Conservation (phyloP, 2,888 invertebrate genomes). For the Ormyrus rosae region DNA sequence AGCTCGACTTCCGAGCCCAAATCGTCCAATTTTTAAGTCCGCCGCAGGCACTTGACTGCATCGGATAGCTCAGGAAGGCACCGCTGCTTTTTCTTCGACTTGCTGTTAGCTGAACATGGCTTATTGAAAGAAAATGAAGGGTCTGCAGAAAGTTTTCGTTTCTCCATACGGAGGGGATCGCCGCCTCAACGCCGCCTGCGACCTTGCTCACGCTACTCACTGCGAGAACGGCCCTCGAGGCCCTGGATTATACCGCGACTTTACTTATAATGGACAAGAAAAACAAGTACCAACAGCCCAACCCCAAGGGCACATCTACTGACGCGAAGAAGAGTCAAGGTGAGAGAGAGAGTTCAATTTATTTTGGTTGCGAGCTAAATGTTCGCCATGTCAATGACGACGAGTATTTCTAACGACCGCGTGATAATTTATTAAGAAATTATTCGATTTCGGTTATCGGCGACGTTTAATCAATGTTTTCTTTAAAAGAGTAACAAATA, state of each 20-base stretch:
- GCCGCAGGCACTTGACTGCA: no score
- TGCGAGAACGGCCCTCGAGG: conserved; percentile 4
- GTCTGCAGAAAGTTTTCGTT: conserved; percentile 81
- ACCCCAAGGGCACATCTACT: conserved; percentile 83
- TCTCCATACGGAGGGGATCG: conserved; percentile 85
- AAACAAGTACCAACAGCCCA: conserved; percentile 82
- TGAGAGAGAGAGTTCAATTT: conserved; percentile 66
- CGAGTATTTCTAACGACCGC: no score
- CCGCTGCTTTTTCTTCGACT: no score
- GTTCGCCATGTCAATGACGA: background rate
- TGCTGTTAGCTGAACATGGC: conserved; percentile 82
- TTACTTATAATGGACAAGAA: conserved; percentile 86
- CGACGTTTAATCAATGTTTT: background rate
- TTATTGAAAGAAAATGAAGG: conserved; percentile 86
- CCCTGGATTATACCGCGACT: conserved; percentile 26
- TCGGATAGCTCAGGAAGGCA: no score
- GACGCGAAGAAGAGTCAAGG: conserved; percentile 87
- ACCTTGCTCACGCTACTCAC: background rate
- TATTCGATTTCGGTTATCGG: background rate
- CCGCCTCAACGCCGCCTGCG: conserved; percentile 63
- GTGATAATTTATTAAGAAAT: no score
- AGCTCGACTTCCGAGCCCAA: no score
- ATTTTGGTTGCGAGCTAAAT: background rate
- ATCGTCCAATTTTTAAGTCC: no score
- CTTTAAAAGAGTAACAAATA: background rate